Base-by-base conservation (phyloP, 2,113 vertebrate genomes). In the Indicator maculatus region DNA sequence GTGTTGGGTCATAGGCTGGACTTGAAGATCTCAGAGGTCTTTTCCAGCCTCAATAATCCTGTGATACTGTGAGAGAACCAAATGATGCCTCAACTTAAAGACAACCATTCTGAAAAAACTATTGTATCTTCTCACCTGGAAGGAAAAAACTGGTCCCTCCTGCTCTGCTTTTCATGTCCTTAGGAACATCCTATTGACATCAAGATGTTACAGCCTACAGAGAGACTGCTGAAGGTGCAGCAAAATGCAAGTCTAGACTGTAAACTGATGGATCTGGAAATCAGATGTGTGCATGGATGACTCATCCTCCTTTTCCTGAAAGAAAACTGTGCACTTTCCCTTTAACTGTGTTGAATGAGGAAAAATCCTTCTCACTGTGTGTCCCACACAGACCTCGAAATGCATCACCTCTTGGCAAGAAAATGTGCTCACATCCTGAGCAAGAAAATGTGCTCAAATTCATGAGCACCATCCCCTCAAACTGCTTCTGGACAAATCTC, bases 241-340 rank as follows among this genome's bases (percentile, higher is more conserved):
- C 45, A 84, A 95, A 93, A 92, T 93, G 78, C 95, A 93, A 97
- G 86, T 97, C 87, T 95, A 91, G 83, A 95, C 69, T 88, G 85
- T 28, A 97, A 66, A 94, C 33, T 87, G 86, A 96, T 78, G 66
- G 83, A 96, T 93, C 93, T 86, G 69, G 33, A 94, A 97, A 97
- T 96, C 87, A 95, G 96, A 94, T 94, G 83, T 12, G 3, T 82
- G 36, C 73, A 87, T 75, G 77, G 94, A 92, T 97, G 93, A 96
- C 70, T 97, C 86, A 97, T 94, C 92, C 82, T 89, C 96, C 73
- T 92, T 93, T 96, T 81, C 81, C 79, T 91, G 65, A 95, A 85
- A 96, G 76, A 88, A 96, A 88, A 74, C 55, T 59, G 59, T 56
- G 81, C 18, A 10, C 55, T 84, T 95, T 95, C 83, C 44, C 80